Conservation (phyloP, 1,140 invertebrate species). For the Lasioglossum albipes region DNA sequence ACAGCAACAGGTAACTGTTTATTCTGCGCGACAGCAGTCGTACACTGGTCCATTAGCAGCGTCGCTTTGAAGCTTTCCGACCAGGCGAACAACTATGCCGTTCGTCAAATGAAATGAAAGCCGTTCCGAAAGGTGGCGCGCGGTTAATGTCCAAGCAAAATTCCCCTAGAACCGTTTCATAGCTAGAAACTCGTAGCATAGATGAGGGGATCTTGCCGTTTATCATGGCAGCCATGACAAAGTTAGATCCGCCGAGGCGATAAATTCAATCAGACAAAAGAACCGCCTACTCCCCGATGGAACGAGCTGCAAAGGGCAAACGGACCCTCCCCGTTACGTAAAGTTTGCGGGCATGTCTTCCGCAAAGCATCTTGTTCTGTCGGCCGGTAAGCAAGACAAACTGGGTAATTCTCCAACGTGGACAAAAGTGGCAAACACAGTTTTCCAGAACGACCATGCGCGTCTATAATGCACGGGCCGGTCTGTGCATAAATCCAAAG, state of each 20-base stretch:
- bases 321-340: too few relatives aligned
- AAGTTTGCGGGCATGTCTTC: too few relatives aligned
- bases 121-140: too few relatives aligned
- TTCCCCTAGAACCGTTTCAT: neutral
- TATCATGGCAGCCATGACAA: conserved; percentile 21
- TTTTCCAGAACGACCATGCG: neutral
- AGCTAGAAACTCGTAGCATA: conserved; percentile 17
- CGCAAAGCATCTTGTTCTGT: neutral
- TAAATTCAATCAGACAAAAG: conserved; percentile 70
- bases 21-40: too few relatives aligned
- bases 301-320: conserved; percentile 4
- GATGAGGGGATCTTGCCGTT: conserved; percentile 8
- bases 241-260: conserved; percentile 50
- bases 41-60: too few relatives aligned
- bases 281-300: conserved; percentile 20
- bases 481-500: conserved; percentile 5
- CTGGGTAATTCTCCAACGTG: conserved; percentile 5
- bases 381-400: conserved; percentile 63
- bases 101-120: too few relatives aligned
- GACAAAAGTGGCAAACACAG: neutral
- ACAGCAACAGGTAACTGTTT: too few relatives aligned
- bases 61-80: too few relatives aligned
- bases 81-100: too few relatives aligned
- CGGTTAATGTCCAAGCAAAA: neutral
- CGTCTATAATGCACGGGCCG: neutral